Evolutionary conservation across 2,797 vertebrate species (phyloP).

Genomic region (Gymnothorax javanicus): DNA sequence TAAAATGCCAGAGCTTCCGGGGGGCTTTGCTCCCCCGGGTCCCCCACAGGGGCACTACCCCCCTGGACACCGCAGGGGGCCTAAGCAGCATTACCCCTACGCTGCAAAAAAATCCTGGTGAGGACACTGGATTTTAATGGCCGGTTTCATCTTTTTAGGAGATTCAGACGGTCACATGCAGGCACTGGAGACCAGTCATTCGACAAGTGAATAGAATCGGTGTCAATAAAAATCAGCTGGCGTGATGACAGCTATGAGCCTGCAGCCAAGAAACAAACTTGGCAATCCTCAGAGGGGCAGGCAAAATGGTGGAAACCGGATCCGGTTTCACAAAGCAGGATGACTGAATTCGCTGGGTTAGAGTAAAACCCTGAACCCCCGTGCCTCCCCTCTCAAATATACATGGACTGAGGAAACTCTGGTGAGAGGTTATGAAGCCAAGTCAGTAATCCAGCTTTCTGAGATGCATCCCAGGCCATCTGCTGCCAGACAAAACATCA

Average conservation of each 20-base stretch:
- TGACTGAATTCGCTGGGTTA: no score
- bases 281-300: no score
- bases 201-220: neutral
- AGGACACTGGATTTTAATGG: neutral
- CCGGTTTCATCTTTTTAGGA: neutral
- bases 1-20: no score
- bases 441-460: no score
- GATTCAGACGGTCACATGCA: neutral
- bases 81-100: neutral
- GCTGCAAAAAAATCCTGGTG: neutral
- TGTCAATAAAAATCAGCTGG: neutral
- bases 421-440: no score
- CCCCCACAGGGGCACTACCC: no score
- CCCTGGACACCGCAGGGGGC: no score
- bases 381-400: no score
- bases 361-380: no score
- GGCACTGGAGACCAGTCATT: neutral
- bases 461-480: neutral
- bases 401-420: no score
- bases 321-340: neutral
- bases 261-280: neutral
- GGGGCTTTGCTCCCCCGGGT: no score
- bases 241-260: neutral
- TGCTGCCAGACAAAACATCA: neutral
- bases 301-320: no score